Base-by-base conservation (phyloP, 2,797 vertebrate species). In the Dallia pectoralis region DNA sequence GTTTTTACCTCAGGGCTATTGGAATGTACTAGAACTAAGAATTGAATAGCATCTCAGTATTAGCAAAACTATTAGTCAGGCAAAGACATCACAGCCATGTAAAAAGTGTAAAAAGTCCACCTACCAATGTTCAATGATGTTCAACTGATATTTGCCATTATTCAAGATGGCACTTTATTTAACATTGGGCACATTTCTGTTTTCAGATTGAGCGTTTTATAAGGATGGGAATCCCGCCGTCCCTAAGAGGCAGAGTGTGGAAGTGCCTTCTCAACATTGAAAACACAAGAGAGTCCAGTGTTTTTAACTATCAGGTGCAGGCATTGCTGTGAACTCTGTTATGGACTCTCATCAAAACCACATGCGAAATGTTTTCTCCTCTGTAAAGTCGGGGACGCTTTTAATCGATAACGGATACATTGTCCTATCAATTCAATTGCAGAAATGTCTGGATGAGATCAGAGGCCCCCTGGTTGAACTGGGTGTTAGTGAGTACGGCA, bases 401-500 rank as follows among this genome's bases (percentile, higher is more conserved):
- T 25, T 59, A 59, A 27, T 25, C 9, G 6, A 59, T 25, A 14
- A 59, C 25, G 4, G 53, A 25, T 3, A 9, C 25, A 25, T 25
- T 56, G 53, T 64, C 29, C n/a, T 47, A 27, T 59, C 25, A 7
- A 27, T 25, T 71, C 67, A 62, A 27, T 62, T 4, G 53, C 79
- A 93, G 92, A 89, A 44, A 1, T 93, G 90, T 56, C 77, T 93
- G 81, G 72, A 74, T 22, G 91, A 93, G 67, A 87, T 94, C 48
- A 83, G 91, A 27, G 86, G 80, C 6, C 88, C 87, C 12, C 81
- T 93, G 30, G 89, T 92, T 67, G 91, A 92, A 73, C 76, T 93
- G 29, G 91, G 92, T 4, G 86, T 93, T 68, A 93, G 91, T 53
- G 92, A 94, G 74, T 93, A 93, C 5, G 85, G 91, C 27, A 90